Conservation (phyloP, 2,888 invertebrate species). For the Mythimna vitellina region DNA sequence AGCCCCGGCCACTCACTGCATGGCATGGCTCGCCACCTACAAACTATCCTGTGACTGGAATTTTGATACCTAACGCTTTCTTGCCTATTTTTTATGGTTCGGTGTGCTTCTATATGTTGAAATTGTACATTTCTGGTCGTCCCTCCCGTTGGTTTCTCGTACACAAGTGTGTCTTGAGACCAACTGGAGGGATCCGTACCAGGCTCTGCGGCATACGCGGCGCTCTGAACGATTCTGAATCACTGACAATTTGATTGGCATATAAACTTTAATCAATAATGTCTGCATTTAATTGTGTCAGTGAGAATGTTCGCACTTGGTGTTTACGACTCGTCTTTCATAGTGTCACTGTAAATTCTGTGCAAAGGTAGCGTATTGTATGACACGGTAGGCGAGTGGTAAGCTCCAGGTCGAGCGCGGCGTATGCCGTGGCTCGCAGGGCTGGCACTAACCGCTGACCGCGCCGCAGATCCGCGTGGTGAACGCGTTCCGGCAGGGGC, state of each 20-base stretch:
- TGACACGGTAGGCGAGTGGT: constrained; percentile 33
- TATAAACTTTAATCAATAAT: constrained; percentile 25
- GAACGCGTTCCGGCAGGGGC: constrained; percentile 99
- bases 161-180: constrained; percentile 23
- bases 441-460: constrained; percentile 57
- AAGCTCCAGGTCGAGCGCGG: constrained; percentile 9
- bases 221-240: constrained; percentile 64
- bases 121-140: constrained; percentile 61
- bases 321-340: constrained; percentile 49
- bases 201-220: constrained; percentile 64
- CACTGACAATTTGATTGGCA: constrained; percentile 41
- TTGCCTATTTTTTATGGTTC: constrained; percentile 88
- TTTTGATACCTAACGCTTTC: constrained; percentile 88
- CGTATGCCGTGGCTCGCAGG: background rate
- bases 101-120: constrained; percentile 87
- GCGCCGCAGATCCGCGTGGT: constrained; percentile 99
- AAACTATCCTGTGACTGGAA: constrained; percentile 85
- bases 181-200: constrained; percentile 47
- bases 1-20: constrained; percentile 75
- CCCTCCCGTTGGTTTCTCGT: constrained; percentile 43
- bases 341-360: constrained; percentile 37
- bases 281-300: constrained; percentile 27
- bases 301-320: constrained; percentile 36
- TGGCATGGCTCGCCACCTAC: constrained; percentile 71
- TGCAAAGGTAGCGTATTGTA: constrained; percentile 29